Evolutionary conservation across 1,140 invertebrate species (phyloP), one percentile per base, ranked within the genome.

Genomic region (Drosophila sproati): DNA sequence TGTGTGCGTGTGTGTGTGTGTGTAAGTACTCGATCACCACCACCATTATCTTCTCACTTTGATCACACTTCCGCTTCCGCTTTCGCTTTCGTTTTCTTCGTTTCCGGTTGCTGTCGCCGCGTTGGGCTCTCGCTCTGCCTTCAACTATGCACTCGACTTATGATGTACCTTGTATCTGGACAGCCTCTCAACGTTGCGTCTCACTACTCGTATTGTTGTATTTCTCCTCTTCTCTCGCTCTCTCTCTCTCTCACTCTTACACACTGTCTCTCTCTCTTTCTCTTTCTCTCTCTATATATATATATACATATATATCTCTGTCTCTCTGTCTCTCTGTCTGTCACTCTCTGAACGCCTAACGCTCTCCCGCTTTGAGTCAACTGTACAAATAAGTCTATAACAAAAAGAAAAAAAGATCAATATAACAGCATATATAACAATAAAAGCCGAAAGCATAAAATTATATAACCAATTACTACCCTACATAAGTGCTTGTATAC

Each of bases 311-410:
- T 20, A 1, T 20, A 2, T 62, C 50, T 76, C 10, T 73, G 41
- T 50, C 12, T 39, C 67, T 54, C 8, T 47, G 35, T 67, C 2
- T 56, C 8, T 59, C 48, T 68, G 32, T 73, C 55, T 76, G 39
- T 71, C 43, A 47, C 34, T 64, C 41, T 68, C 66, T 20, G 20
- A 62, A 77, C 66, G 56, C 59, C 57, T 57, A 73, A 66, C 75
- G 60, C 57, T 57, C 57, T 57, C 70, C 70, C 43, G 73, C 81
- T 86, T 70, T 86, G 71, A 82, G 74, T 77, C 71, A 88, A 86
- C 76, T 88, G 82, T 86, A 88, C 55, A 76, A 77, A 71, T 57
- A 56, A 66, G 10, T 20, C 47, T 59, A 62, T 29, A 35, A 54
- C n/a, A 67, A 72, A 61, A 35, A 35, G 45, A 29, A n/a, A 32